Base-by-base conservation (phyloP, 2,797 vertebrate genomes). In the Meda fulgida region DNA sequence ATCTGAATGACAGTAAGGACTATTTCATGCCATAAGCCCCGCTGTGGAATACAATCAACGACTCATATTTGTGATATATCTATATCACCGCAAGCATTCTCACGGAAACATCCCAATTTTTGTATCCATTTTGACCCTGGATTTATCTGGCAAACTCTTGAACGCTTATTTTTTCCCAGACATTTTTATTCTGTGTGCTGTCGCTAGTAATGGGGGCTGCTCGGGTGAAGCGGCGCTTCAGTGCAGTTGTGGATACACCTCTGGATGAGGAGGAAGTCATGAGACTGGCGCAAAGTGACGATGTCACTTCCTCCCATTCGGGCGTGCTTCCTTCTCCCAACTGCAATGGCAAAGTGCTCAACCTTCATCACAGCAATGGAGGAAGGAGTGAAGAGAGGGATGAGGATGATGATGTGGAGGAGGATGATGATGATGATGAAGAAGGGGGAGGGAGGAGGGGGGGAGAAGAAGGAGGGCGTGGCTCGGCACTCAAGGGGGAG, bases 211-310 rank as follows among this genome's bases (percentile, higher is more conserved):
- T 96, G 95, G 95, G 95, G 84, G 94, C 95, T 0, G 95, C 95
- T 55, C 95, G 95, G 66, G 94, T 96, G n/a, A 96, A 96, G 91
- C 92, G 94, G 2, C 95, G 96, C 85, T 96, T 96, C 90, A 96
- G 95, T 88, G 94, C 94, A 58, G 96, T 95, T 92, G 94, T 95
- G 70, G 95, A 96, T 89, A 93, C 92, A 86, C 93, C 94, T 85
- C 89, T 95, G 76, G 94, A 96, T 53, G 95, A 96, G 87, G 96
- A 96, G 90, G 95, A 96, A 89, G 93, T 96, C 89, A 95, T 96
- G 94, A 94, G 91, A 89, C 92, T 96, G 90, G 95, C 95, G 72
- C 95, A 95, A 87, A 94, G 93, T 86, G 93, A 95, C 58, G 86
- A 95, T 67, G 79, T 60, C 46, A 82, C 60, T 80, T 93, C 91